Evolutionary conservation across 2,888 invertebrate genomes (phyloP).

Genomic region (Belgica antarctica): DNA sequence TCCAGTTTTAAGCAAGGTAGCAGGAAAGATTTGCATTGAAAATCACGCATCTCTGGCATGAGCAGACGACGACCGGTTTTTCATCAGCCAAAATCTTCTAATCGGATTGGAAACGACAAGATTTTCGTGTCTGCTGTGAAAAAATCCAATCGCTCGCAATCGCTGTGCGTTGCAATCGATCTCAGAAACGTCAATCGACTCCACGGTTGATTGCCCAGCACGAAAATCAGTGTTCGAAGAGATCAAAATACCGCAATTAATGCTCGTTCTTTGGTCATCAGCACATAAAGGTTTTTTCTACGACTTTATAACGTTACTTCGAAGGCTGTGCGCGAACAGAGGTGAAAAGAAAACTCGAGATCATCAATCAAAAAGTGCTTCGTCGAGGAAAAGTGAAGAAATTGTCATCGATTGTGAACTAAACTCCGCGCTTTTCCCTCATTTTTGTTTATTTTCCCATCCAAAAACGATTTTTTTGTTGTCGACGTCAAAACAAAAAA

Average conservation of each 20-base stretch:
- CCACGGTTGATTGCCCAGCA: background rate
- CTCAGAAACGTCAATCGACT: no score
- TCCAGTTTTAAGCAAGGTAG: background rate
- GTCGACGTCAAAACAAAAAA: background rate
- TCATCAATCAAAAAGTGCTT: background rate
- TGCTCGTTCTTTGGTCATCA: background rate
- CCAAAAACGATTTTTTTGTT: background rate
- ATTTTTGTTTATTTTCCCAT: no score
- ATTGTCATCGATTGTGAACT: background rate
- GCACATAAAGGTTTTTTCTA: constrained; percentile 6
- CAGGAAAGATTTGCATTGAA: background rate
- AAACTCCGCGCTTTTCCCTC: background rate
- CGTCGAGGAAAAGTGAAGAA: constrained; percentile 1
- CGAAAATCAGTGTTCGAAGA: background rate
- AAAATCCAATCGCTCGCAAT: constrained; percentile 1
- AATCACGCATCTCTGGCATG: background rate
- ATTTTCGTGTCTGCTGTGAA: no score
- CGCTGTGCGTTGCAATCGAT: no score
- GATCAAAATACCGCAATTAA: constrained; percentile 4
- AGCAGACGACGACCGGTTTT: no score
- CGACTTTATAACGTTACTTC: background rate
- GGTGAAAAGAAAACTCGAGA: background rate
- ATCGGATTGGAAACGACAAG: no score
- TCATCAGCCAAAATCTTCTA: no score
- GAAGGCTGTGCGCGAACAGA: background rate